Evolutionary conservation across 2,888 invertebrate species (phyloP).

Genomic region (Ormyrus rosae): DNA sequence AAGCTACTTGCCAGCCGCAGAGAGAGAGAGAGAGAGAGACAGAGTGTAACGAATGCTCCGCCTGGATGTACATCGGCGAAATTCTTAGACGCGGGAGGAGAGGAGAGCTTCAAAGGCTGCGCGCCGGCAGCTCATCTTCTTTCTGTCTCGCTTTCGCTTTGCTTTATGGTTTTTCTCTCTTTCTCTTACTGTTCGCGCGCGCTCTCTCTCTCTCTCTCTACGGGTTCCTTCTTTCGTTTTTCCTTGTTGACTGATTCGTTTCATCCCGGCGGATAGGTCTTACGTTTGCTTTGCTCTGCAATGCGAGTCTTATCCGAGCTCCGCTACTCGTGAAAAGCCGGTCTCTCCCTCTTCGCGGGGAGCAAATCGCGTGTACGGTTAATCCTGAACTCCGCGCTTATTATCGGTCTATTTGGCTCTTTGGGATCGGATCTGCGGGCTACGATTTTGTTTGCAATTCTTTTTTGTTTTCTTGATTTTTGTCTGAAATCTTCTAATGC

Average conservation of each 20-base stretch:
- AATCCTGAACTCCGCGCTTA: conserved; percentile 6
- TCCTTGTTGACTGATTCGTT: conserved; percentile 40
- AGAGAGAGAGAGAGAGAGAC: conserved; percentile 10
- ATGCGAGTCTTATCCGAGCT: conserved; percentile 24
- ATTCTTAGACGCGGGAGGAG: conserved; percentile 7
- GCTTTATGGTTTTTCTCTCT: background rate
- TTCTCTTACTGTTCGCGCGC: background rate
- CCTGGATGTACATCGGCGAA: conserved; percentile 15
- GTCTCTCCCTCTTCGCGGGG: background rate
- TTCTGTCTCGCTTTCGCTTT: background rate
- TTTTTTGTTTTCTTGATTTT: background rate
- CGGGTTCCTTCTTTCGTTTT: background rate
- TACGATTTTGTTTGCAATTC: background rate
- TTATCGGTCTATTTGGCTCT: background rate
- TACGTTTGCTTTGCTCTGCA: conserved; percentile 18
- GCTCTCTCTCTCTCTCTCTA: background rate
- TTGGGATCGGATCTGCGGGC: background rate
- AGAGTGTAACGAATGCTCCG: background rate
- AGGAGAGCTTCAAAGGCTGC: conserved; percentile 28
- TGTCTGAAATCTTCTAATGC: background rate
- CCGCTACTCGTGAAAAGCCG: conserved; percentile 16
- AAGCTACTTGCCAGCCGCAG: background rate
- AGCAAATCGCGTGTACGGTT: conserved; percentile 1
- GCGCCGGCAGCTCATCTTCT: background rate
- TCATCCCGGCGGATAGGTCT: conserved; percentile 12